Base-by-base conservation (phyloP, 2,113 vertebrate species). In the Lasiurus borealis region DNA sequence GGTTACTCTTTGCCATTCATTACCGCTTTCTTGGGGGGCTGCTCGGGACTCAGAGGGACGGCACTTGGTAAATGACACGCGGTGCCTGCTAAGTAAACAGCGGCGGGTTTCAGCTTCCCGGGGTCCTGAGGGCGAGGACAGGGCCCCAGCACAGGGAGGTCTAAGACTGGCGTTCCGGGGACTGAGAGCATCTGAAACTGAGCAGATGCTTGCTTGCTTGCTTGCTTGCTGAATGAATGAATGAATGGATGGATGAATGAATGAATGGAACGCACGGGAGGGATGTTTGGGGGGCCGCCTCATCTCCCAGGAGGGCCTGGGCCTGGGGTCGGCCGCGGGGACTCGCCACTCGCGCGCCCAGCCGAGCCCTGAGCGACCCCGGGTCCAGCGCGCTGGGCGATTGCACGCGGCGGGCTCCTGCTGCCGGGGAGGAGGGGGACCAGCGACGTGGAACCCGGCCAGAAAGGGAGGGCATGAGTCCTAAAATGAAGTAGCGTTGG, bases 301-400 rank as follows among this genome's bases (percentile, higher is more conserved):
- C 19, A 29, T n/a, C 48, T 27, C 31, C 4, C 21, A 2, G 34
- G 2, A 50, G 57, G 50, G 12, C 66, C 1, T 2, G 66, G 85
- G 34, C 9, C 34, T 10, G 76, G 29, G 7, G 40, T 11, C 1
- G 0, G n/a, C 54, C 2, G 5, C 16, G 6, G 11, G 50, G 31
- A 19, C 57, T 27, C 4, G 16, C 25, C 8, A 52, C 19, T 10
- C 1, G 71, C 21, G 59, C 4, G 36, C 15, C 40, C 46, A 1
- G 29, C 1, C 1, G 21, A 44, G 10, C 71, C 18, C 34, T 4
- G 3, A 84, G 23, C n/a, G 16, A 57, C 59, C 34, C 44, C 8
- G 0, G 50, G 23, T 31, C 44, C 0, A 0, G 10, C 7, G 8
- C 4, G 25, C 75, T 34, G 59, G 10, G 91, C 29, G 3, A 25